Evolutionary conservation across 1,140 invertebrate genomes (phyloP), one percentile per base, ranked within the genome.

Genomic region (Leptopilina clavipes): DNA sequence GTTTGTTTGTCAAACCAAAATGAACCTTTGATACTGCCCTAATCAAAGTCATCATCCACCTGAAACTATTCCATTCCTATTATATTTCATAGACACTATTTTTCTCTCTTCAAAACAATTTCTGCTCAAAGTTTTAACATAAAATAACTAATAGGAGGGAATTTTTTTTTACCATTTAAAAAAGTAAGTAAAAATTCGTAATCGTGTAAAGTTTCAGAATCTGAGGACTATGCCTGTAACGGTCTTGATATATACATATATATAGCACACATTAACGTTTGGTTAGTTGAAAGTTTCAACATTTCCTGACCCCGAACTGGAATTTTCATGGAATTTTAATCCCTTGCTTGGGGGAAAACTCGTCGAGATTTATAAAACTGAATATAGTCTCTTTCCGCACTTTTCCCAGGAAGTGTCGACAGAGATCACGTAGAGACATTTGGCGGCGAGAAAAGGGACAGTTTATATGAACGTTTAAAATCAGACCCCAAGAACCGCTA

Each of bases 251-350:
- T n/a, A n/a, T n/a, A n/a, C n/a, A n/a, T n/a, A n/a, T n/a, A n/a
- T n/a, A n/a, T n/a, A n/a, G n/a, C 45, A 31, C 76, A 44, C 54
- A 76, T 65, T 31, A 45, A 73, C 74, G 71, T 59, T 12, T 71
- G 71, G 76, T 75, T 76, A 73, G 71, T 65, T 79, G 72, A 82
- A 86, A 83, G 82, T 86, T 83, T 79, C 74, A 76, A 72, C 78
- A 76, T 73, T 80, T 81, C 79, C 79, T 81, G 73, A 76, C 73
- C 72, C 79, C 25, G 25, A 74, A 54, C 74, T 65, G 82, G 82
- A 82, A 82, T 86, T 82, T 78, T 81, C 77, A 31, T 76, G 76
- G 82, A 87, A 85, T 88, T 86, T 88, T 85, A 86, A 88, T 86
- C 76, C 76, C 43, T 70, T 74, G 65, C 72, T 80, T 80, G n/a